Evolutionary conservation across 2,113 vertebrate species (phyloP).

Genomic region (Heterocephalus glaber): DNA sequence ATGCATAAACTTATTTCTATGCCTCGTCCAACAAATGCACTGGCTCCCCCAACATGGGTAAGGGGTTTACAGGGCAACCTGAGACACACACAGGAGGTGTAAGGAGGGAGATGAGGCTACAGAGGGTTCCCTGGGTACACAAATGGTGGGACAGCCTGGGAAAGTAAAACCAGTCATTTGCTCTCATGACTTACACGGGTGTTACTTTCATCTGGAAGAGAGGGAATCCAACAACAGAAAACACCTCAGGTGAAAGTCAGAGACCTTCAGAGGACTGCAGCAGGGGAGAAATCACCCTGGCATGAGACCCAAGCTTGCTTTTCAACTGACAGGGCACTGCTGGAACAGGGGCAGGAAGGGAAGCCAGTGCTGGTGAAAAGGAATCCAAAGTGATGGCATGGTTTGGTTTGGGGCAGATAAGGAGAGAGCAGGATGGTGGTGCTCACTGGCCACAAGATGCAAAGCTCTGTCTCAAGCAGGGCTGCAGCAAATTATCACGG

Average conservation of each 20-base stretch:
- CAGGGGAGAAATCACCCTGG: background rate
- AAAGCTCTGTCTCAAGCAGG: background rate
- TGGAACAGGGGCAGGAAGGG: conserved; percentile 39
- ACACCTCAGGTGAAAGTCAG: background rate
- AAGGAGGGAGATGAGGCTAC: background rate
- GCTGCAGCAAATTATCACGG: background rate
- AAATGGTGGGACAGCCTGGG: background rate
- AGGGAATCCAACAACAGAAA: background rate
- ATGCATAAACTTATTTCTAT: background rate
- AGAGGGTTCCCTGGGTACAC: accelerated
- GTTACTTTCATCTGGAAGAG: background rate
- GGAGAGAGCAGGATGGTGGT: background rate
- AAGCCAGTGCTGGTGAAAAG: conserved; percentile 41
- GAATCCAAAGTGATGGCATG: conserved; percentile 52
- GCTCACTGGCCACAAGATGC: background rate
- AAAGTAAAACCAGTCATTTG: background rate
- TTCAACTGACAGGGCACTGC: background rate
- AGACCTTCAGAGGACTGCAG: background rate
- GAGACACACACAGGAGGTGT: background rate
- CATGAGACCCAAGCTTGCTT: background rate
- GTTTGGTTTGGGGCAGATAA: conserved; percentile 36
- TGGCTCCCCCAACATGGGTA: background rate
- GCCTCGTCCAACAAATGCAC: background rate
- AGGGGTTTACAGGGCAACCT: background rate
- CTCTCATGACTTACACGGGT: background rate